Evolutionary conservation across 1,140 invertebrate species (phyloP).

Genomic region (Trichonephila clavata): DNA sequence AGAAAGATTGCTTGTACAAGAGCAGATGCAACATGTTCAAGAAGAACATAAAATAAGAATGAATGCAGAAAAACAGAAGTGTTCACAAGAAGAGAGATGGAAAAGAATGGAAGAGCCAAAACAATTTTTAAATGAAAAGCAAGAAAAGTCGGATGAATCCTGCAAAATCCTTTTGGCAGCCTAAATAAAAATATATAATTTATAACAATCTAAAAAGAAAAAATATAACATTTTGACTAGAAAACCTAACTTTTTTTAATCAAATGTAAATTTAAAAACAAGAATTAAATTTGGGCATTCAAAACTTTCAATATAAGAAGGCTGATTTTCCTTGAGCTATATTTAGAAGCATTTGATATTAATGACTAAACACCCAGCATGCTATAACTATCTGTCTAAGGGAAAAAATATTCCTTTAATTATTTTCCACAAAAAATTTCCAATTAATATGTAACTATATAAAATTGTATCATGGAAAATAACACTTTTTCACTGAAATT

Average conservation of each 20-base stretch:
- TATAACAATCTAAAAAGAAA: no score
- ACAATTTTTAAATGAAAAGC: no score
- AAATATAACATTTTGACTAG: background rate
- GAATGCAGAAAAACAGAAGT: no score
- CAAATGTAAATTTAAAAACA: conserved; percentile 14
- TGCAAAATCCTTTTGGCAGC: no score
- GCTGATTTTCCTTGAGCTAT: conserved; percentile 3
- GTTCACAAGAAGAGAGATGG: no score
- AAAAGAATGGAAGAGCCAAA: no score
- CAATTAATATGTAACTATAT: background rate
- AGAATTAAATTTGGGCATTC: background rate
- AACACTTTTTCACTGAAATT: background rate
- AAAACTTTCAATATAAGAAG: background rate
- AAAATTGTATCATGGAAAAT: background rate
- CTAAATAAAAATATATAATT: no score
- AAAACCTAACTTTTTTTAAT: background rate
- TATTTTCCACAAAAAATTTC: background rate
- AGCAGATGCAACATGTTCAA: no score
- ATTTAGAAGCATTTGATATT: conserved; percentile 61
- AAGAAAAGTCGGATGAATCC: no score
- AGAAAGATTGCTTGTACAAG: no score
- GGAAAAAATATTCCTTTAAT: no score
- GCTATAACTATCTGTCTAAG: conserved; percentile 42
- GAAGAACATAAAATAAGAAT: no score
- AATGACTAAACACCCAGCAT: conserved; percentile 56